Evolutionary conservation across 2,797 vertebrate genomes (phyloP).

Genomic region (Tiaroga cobitis): DNA sequence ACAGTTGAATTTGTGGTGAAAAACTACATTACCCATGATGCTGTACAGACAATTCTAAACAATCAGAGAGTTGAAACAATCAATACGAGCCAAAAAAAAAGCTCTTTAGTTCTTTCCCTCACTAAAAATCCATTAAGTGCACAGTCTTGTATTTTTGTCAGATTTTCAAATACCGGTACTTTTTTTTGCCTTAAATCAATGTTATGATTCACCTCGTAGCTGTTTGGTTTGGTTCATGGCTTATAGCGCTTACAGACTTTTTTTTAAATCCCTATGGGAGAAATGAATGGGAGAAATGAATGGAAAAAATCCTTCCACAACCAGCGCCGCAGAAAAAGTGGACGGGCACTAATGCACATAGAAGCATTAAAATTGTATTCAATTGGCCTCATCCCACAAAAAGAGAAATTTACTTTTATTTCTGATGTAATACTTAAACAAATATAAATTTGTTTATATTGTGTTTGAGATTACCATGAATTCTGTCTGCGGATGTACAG

Average conservation of each 20-base stretch:
- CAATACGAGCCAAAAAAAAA: neutral
- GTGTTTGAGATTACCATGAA: neutral
- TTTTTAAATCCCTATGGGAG: neutral
- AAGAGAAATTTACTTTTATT: neutral
- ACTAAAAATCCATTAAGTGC: no score
- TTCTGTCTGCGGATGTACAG: neutral
- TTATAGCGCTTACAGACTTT: neutral
- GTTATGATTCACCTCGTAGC: neutral
- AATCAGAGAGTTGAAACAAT: neutral
- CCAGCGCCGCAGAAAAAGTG: neutral
- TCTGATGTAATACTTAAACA: neutral
- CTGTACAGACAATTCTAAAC: neutral
- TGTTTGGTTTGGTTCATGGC: neutral
- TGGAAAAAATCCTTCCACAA: neutral
- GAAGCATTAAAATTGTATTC: neutral
- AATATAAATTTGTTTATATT: neutral
- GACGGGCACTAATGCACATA: neutral
- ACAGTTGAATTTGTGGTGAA: neutral
- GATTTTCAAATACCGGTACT: no score
- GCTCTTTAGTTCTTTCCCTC: neutral
- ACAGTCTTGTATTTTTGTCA: no score
- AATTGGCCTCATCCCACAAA: neutral
- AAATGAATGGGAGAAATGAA: neutral
- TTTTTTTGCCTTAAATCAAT: no score
- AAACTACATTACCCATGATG: neutral